Evolutionary conservation across 2,113 vertebrate genomes (phyloP).

Genomic region (Planiliza haematocheilus): DNA sequence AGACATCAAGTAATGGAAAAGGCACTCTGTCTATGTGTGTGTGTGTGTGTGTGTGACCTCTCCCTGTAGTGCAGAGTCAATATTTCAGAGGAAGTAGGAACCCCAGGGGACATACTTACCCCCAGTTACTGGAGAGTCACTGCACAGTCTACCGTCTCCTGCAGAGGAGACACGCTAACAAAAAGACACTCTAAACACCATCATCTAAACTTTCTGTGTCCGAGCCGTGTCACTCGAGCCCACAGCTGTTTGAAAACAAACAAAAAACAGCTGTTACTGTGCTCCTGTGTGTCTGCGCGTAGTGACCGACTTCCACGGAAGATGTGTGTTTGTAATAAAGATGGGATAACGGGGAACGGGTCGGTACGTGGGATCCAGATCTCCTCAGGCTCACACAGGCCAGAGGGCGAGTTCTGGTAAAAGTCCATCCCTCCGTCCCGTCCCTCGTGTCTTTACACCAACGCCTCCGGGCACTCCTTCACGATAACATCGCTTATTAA

Average conservation of each 20-base stretch:
- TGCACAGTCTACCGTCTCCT: slow-evolving; percentile 46
- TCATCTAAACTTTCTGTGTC: too few species aligned
- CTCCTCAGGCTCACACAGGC: slow-evolving; percentile 19
- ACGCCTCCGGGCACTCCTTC: too few species aligned
- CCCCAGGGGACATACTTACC: slow-evolving; percentile 59
- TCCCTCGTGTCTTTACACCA: too few species aligned
- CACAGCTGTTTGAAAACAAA: background rate
- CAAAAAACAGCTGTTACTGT: too few species aligned
- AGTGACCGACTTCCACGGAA: slow-evolving; percentile 6
- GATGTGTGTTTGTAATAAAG: background rate
- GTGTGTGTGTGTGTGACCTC: slow-evolving; percentile 41
- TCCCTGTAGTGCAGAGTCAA: slow-evolving; percentile 69
- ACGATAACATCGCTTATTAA: too few species aligned
- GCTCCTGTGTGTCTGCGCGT: background rate
- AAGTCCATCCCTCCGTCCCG: too few species aligned
- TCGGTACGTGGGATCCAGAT: background rate
- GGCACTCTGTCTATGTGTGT: slow-evolving; percentile 12
- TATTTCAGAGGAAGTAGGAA: slow-evolving; percentile 72
- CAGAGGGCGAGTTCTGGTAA: too few species aligned
- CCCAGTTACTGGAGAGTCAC: slow-evolving; percentile 55
- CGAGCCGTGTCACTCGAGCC: slow-evolving; percentile 44
- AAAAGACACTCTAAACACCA: slow-evolving; percentile 15
- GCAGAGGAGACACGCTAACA: background rate
- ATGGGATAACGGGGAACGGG: too few species aligned
- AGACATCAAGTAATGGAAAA: slow-evolving; percentile 65